Base-by-base conservation (phyloP, 1,140 invertebrate genomes). In the Antheraea pernyi region DNA sequence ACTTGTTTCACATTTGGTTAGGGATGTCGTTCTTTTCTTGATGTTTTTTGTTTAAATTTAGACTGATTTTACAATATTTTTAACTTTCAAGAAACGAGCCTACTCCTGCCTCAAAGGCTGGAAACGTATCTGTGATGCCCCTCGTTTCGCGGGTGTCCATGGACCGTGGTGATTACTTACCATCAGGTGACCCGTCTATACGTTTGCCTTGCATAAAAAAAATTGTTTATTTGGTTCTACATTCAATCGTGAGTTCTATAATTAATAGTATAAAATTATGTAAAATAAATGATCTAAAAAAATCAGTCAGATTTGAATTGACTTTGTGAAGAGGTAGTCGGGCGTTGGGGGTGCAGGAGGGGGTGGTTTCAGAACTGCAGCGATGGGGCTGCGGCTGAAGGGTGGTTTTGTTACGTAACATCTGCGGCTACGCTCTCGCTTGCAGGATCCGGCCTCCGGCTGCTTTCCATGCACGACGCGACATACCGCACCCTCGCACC, bases 401-500 rank as follows among this genome's bases (percentile, higher is more conserved):
- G 70, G 73, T 67, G 79, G 73, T 59, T 30, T 67, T 76, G 68
- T 88, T 86, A 84, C 77, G 79, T 84, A 88, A 86, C 69, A 71
- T 70, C 74, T 80, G 79, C 75, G 74, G 80, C 79, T 81, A 71
- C 63, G 70, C 60, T 67, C 72, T 42, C 39, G 62, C 59, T 42
- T 59, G 36, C 68, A 10, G 53, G 19, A 59, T 71, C 69, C 67
- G 48, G 59, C 53, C 66, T 65, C 39, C 39, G 22, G 22, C 22
- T 30, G 22, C 22, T 30, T 30, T 71, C 76, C 73, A 70, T 76
- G 71, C 72, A 72, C 67, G 22, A 2, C 1, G 22, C 22, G 22
- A 2, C 22, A 30, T 30, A 30, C 22, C 4, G 22, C 22, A 42
- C 64, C 68, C 68, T 72, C 58, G 19, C 72, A 68, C 69, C 70